These are phyloP conservation scores for Agonopterix alstromeriana DNA, from an alignment of 2,888 invertebrate species.

Conservation along the genomic window DNA sequence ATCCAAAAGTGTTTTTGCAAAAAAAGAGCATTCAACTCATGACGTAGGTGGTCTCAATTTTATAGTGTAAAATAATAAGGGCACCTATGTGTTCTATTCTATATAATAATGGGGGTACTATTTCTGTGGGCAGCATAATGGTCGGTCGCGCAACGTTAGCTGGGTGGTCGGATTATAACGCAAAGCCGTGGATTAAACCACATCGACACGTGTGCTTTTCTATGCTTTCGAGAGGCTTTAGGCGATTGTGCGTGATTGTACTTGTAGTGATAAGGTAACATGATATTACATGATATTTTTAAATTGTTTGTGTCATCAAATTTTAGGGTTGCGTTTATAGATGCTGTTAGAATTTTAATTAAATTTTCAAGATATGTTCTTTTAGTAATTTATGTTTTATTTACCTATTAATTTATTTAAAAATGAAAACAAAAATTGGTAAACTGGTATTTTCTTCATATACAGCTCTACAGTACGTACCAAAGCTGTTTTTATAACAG, in stretches of 20 bases:
- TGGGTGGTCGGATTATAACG: conserved; percentile 71
- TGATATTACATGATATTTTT: conserved; percentile 17
- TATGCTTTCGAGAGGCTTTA: conserved; percentile 57
- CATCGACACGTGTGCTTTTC: conserved; percentile 69
- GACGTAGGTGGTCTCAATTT: conserved; percentile 67
- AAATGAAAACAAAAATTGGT: too few relatives aligned
- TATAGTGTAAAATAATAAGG: conserved; percentile 66
- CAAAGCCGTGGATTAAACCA: conserved; percentile 63
- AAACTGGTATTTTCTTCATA: too few relatives aligned
- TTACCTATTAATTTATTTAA: too few relatives aligned
- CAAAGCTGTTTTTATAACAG: too few relatives aligned
- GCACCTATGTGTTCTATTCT: conserved; percentile 59
- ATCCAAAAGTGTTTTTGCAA: conserved; percentile 41
- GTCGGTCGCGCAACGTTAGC: conserved; percentile 39
- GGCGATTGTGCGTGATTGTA: conserved; percentile 49
- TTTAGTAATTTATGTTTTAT: too few relatives aligned
- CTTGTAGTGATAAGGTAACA: conserved; percentile 28
- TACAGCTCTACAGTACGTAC: too few relatives aligned
- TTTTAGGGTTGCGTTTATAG: too few relatives aligned
- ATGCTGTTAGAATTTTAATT: too few relatives aligned
- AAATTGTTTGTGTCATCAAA: conserved; percentile 10
- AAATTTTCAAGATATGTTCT: neutral
- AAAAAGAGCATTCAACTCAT: conserved; percentile 22
- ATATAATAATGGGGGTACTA: conserved; percentile 65
- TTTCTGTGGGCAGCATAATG: conserved; percentile 57